A percentile compares a stretch with the other conserved stretches of the same genome.
Conservation (phyloP, 2,888 invertebrate genomes). For the Trimorus sp. region DNA sequence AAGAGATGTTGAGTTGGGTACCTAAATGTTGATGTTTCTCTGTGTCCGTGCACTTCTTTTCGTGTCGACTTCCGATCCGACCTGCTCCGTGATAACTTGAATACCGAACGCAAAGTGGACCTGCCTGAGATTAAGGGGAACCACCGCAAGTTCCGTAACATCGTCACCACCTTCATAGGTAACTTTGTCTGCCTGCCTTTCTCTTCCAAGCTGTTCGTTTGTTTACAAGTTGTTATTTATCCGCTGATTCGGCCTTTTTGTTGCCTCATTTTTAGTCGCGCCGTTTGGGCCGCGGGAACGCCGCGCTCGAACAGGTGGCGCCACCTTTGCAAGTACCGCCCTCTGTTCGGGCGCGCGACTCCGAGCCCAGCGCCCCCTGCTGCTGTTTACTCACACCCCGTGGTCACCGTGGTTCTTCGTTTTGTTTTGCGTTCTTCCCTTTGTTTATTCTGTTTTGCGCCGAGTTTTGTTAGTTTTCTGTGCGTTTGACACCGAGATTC, state of each 20-base stretch:
- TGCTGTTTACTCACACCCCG: neutral
- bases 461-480: neutral
- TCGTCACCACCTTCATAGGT: constrained; percentile 99
- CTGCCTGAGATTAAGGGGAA: constrained; percentile 99
- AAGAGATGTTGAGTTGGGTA: constrained; percentile 68
- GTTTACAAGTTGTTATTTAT: constrained; percentile 60
- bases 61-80: constrained; percentile 80
- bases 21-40: constrained; percentile 80
- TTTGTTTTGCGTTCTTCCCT: too few species aligned
- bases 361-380: neutral
- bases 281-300: too few species aligned
- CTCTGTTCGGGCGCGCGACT: too few species aligned
- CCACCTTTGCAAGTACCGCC: too few species aligned
- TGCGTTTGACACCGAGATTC: neutral
- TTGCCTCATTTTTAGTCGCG: too few species aligned
- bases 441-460: neutral
- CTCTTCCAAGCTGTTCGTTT: constrained; percentile 71
- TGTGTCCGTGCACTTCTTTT: constrained; percentile 81
- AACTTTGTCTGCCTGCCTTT: constrained; percentile 82
- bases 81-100: constrained; percentile 77
- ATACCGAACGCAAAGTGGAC: constrained; percentile 89
- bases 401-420: neutral
- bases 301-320: too few species aligned
- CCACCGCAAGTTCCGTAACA: constrained; percentile 99
- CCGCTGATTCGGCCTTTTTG: neutral